Base-by-base conservation (phyloP, 1,140 invertebrate species). In the Medauroidea extradentata region DNA sequence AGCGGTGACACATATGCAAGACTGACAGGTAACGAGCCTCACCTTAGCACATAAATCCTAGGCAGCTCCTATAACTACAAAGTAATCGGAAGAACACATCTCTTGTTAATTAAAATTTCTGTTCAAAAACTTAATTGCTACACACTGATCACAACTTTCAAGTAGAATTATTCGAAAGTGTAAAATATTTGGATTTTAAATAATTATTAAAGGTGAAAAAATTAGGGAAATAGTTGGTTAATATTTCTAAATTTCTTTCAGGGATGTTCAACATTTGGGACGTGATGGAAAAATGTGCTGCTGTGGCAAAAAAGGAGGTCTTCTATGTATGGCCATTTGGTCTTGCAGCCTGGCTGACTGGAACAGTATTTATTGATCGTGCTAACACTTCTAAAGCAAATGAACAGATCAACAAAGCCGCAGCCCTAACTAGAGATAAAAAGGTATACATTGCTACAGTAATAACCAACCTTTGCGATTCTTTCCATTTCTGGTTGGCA, bases 301-400 rank as follows among this genome's bases (percentile, higher is more conserved):
- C 76, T 24, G 75, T 85, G 5, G 77, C 81, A 3, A 85, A 85
- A 67, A 80, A 79, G 60, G 80, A 81, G 59, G 60, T 86, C 11
- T 67, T 80, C n/a, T 85, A 80, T 63, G 72, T 77, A 9, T 76
- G 80, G 44, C 78, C 82, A 2, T 83, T 85, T 72, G 84, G 84
- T 3, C 63, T 82, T 9, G 76, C 76, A 13, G 77, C 80, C 21
- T 83, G 78, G 75, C 66, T 86, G 23, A 78, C 73, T 60, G 83
- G 83, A 4, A 74, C 79, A 19, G 70, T 85, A 18, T 85, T 83
- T 69, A 81, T 85, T 51, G 78, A 85, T 65, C 64, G 83, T 42
- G 66, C 71, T 3, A 73, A 74, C 51, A 72, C 71, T 29, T 73
- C 71, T 42, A 73, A 75, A 63, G 79, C 81, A 9, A 61, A 72